Conservation (phyloP, 2,113 vertebrate species). For the Oryzias javanicus region DNA sequence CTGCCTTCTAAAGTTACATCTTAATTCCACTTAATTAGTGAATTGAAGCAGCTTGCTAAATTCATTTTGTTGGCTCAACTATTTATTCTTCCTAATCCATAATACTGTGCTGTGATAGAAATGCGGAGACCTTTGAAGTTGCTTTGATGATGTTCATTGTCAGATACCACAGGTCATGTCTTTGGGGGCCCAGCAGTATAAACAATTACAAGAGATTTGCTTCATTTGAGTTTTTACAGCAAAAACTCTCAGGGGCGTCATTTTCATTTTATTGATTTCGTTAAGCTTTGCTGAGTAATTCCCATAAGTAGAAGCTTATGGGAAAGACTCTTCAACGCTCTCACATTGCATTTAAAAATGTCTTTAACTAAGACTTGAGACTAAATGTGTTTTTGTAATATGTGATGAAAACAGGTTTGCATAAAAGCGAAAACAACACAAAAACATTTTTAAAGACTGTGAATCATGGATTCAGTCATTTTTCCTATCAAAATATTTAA, state of each 20-base stretch:
- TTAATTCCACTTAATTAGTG: neutral
- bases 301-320: slow-evolving; percentile 20
- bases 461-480: neutral
- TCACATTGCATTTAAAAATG: neutral
- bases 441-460: neutral
- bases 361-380: too few species aligned
- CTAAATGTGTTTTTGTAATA: too few species aligned
- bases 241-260: slow-evolving; percentile 47
- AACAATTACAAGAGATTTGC: slow-evolving; percentile 47
- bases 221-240: slow-evolving; percentile 41
- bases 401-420: slow-evolving; percentile 19
- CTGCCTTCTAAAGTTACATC: too few species aligned
- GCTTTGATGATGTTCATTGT: slow-evolving; percentile 31
- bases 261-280: slow-evolving; percentile 18
- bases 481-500: neutral
- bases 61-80: neutral
- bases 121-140: slow-evolving; percentile 19
- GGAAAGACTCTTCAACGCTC: slow-evolving; percentile 4
- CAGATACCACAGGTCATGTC: slow-evolving; percentile 33
- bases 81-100: slow-evolving; percentile 3
- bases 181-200: slow-evolving; percentile 39
- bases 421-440: neutral
- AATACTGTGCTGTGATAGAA: slow-evolving; percentile 20
- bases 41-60: slow-evolving; percentile 5
- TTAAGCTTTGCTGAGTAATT: slow-evolving; percentile 23